Evolutionary conservation across 2,888 invertebrate species (phyloP).

Genomic region (Antitype chi): DNA sequence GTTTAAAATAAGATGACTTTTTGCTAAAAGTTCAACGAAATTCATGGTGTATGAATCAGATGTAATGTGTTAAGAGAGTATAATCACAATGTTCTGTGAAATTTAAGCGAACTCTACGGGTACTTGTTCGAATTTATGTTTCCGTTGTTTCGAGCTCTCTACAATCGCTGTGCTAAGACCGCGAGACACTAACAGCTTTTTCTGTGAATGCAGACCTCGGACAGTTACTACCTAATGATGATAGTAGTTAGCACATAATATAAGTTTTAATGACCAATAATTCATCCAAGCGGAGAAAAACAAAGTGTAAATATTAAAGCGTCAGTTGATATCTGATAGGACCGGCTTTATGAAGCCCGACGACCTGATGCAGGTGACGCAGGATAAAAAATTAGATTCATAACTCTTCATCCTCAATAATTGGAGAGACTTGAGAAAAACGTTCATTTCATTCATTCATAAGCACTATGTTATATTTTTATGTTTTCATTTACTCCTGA

Average conservation of each 20-base stretch:
- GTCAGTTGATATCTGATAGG: slow-evolving; percentile 53
- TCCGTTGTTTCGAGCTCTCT: slow-evolving; percentile 29
- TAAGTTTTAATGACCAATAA: slow-evolving; percentile 59
- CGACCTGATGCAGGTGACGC: slow-evolving; percentile 29
- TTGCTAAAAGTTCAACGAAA: slow-evolving; percentile 62
- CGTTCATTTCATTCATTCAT: slow-evolving; percentile 21
- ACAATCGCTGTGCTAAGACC: slow-evolving; percentile 31
- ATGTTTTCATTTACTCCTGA: slow-evolving; percentile 50
- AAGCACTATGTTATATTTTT: slow-evolving; percentile 15
- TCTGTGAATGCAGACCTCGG: slow-evolving; percentile 54
- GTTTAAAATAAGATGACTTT: slow-evolving; percentile 57
- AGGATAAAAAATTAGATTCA: slow-evolving; percentile 37
- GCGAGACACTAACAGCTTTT: slow-evolving; percentile 48
- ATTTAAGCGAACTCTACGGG: slow-evolving; percentile 41
- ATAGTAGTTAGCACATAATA: slow-evolving; percentile 62
- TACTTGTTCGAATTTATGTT: slow-evolving; percentile 46
- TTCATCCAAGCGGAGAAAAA: slow-evolving; percentile 55
- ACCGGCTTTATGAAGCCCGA: slow-evolving; percentile 36
- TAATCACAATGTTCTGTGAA: slow-evolving; percentile 30
- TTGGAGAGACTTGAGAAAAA: slow-evolving; percentile 51
- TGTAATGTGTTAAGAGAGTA: slow-evolving; percentile 36
- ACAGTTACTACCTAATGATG: slow-evolving; percentile 54
- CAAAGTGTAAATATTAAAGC: slow-evolving; percentile 51
- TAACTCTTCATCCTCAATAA: slow-evolving; percentile 50
- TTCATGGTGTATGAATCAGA: slow-evolving; percentile 57